Evolutionary conservation across 2,888 invertebrate species (phyloP).

Genomic region (Gymnocheta viridis): DNA sequence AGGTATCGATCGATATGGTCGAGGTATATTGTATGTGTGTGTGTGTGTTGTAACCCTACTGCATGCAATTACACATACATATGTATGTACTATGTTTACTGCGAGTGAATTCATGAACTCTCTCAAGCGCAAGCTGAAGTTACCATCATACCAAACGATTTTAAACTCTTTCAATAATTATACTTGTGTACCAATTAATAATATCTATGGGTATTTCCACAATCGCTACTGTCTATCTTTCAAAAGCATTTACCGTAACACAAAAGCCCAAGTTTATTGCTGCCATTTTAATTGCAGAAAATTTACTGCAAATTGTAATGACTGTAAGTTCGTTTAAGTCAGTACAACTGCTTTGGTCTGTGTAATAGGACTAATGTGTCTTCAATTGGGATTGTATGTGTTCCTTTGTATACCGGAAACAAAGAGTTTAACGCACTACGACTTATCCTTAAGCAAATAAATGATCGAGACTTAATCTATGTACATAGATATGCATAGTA

Average conservation of each 20-base stretch:
- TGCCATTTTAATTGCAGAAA: conserved; percentile 75
- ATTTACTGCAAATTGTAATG: conserved; percentile 75
- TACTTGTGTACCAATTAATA: conserved; percentile 77
- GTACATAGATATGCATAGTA: too few species aligned
- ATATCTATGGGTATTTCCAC: conserved; percentile 77
- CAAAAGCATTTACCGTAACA: conserved; percentile 77
- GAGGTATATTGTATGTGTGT: conserved; percentile 75
- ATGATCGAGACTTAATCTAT: too few species aligned
- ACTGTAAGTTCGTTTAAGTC: conserved; percentile 73
- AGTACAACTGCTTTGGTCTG: conserved; percentile 76
- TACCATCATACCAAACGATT: conserved; percentile 72
- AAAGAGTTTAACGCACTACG: conserved; percentile 74
- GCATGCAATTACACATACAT: too few species aligned
- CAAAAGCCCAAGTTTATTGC: conserved; percentile 76
- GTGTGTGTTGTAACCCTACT: conserved; percentile 76
- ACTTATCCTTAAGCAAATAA: conserved; percentile 68
- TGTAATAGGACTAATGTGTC: conserved; percentile 75
- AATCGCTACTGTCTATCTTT: conserved; percentile 76
- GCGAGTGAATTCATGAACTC: conserved; percentile 77
- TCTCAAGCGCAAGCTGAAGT: conserved; percentile 72
- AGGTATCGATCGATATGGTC: conserved; percentile 77
- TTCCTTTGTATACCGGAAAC: conserved; percentile 79
- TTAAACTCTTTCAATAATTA: conserved; percentile 75
- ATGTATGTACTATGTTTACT: conserved; percentile 76
- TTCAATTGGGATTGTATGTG: conserved; percentile 74